Evolutionary conservation across 2,888 invertebrate genomes (phyloP), one percentile per base, ranked within the genome.

Genomic region (Machimus rusticus): DNA sequence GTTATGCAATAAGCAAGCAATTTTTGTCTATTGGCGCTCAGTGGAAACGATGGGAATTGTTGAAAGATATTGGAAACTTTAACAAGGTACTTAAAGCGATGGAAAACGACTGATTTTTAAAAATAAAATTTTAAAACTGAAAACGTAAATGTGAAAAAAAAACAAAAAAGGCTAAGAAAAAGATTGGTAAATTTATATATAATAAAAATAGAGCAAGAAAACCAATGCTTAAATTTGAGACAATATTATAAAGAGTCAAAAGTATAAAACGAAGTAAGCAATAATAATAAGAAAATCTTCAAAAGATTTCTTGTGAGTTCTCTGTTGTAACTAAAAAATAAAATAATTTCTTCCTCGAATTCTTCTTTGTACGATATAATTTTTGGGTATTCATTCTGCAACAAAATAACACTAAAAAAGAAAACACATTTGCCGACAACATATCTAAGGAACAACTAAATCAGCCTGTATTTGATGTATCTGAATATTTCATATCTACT

Each of bases 171-270:
- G 23, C 8, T 77, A 77, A 39, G n/a, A 66, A 66, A 23, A 66
- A 8, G 34, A 37, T 76, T 76, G 76, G 19, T 34, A n/a, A 31
- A 76, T 74, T 34, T 16, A 74, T 34, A 74, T 74, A 19, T 34
- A 74, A 43, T 77, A n/a, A 39, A 78, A 46, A 28, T 77, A 34
- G 43, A 78, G 23, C 23, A 43, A 43, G 12, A 46, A 39, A 78
- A 23, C n/a, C 23, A 78, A 78, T 78, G 19, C 39, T 39, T 39
- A 51, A 79, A 79, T 79, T 79, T 51, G 79, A 79, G 79, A 79
- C 79, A 79, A 79, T 79, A 79, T 79, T 78, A 78, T 66, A 46
- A 51, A 78, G 46, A 79, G 79, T 79, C 79, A 79, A 51, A 79
- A 79, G 79, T 79, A 79, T 79, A 79, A 39, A 79, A 79, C 31